A percentile compares a stretch with the other conserved stretches of the same genome.
Conservation (phyloP, 2,888 invertebrate genomes). For the Eulithis prunata region DNA sequence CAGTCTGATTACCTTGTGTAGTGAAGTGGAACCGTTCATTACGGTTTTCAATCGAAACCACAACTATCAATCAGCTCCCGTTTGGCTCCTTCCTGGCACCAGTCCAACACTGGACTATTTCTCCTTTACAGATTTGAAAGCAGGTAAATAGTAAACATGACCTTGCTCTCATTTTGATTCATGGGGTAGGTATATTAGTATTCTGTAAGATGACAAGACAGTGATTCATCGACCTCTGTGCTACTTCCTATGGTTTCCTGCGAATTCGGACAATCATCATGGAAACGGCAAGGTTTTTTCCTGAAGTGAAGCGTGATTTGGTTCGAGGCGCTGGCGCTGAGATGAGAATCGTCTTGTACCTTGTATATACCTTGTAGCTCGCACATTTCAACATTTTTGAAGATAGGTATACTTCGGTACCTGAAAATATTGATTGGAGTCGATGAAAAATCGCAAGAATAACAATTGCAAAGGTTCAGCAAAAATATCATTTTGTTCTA, state of each 20-base stretch:
- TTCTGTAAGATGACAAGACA: constrained; percentile 1
- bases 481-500: no score
- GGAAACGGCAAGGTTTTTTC: constrained; percentile 22
- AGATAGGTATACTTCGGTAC: no score
- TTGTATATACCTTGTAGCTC: no score
- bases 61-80: background rate
- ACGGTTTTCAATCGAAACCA: background rate
- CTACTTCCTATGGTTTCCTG: constrained; percentile 25
- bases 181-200: constrained; percentile 13
- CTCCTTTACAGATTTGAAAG: constrained; percentile 7
- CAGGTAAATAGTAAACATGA: constrained; percentile 18
- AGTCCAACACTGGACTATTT: constrained; percentile 14
- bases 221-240: constrained; percentile 26
- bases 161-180: constrained; percentile 25
- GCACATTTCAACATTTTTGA: no score
- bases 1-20: background rate
- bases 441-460: no score
- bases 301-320: constrained; percentile 6
- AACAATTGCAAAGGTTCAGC: no score
- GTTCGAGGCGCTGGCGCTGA: background rate
- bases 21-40: background rate
- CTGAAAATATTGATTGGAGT: no score
- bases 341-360: no score
- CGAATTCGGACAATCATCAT: constrained; percentile 10
- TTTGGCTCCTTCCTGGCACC: constrained; percentile 6